These are phyloP conservation scores for Lingula anatina DNA, from an alignment of 2,888 invertebrate genomes.

Conservation along the genomic window DNA sequence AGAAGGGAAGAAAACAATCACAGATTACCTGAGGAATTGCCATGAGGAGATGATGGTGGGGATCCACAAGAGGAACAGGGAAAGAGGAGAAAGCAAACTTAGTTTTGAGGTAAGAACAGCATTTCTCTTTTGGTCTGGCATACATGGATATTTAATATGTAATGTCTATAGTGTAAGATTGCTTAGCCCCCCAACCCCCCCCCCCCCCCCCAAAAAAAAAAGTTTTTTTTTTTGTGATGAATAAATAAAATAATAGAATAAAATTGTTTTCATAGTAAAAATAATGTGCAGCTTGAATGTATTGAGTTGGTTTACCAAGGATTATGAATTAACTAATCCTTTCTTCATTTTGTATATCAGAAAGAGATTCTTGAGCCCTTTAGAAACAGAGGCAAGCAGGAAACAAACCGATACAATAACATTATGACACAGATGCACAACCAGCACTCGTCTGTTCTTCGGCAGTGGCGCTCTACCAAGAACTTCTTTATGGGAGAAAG, in stretches of 20 bases:
- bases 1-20: conserved; percentile 48
- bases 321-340: no score
- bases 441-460: conserved; percentile 55
- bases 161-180: no score
- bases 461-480: conserved; percentile 59
- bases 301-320: no score
- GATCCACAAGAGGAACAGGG: conserved; percentile 57
- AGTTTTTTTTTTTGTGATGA: no score
- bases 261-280: no score
- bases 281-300: no score
- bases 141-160: no score
- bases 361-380: conserved; percentile 57
- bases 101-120: conserved; percentile 48
- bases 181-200: no score
- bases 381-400: conserved; percentile 56
- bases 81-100: conserved; percentile 59
- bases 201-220: no score
- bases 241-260: no score
- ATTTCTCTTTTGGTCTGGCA: no score
- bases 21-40: conserved; percentile 61
- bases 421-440: conserved; percentile 55
- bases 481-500: conserved; percentile 57
- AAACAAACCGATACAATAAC: conserved; percentile 57
- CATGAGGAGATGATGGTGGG: conserved; percentile 61
- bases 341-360: conserved; percentile 37